Evolutionary conservation across 2,113 vertebrate genomes (phyloP), one percentile per base, ranked within the genome.

Genomic region (Otus sunia): DNA sequence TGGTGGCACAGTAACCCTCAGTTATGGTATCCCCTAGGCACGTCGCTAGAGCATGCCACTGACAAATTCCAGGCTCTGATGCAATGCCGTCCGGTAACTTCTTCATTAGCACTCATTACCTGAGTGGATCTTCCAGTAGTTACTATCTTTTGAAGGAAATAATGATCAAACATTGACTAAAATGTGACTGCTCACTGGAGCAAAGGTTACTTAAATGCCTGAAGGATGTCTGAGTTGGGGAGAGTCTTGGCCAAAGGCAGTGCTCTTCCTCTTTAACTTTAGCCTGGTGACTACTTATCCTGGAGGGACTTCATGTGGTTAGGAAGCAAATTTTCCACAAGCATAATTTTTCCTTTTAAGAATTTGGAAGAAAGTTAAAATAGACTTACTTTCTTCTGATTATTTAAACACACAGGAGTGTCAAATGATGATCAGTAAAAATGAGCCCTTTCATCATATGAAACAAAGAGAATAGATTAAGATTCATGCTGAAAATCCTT

Each of bases 381-480:
- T n/a, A 49, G 50, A 60, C 56, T 67, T 53, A n/a, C 36, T 94
- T 86, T 82, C 16, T 89, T 88, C 77, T 82, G 73, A 23, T 88
- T 83, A 80, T 80, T 94, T 91, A 85, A 95, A 91, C 32, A 85
- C 15, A 56, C 10, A 11, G 66, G 39, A 58, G 45, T 27, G 41
- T 80, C 76, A 94, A 91, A 87, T 4, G 45, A 60, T 47, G 20
- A 87, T 76, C 45, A 62, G 56, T 53, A 41, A 66, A 92, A 96
- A 87, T 9, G 23, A 92, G 45, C 32, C 36, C 27, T 94, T 91
- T 92, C 66, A 93, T 76, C 43, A 2, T 5, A 41, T 10, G 29
- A 95, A 89, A 91, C 64, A 92, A 88, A 77, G 64, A 87, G 30
- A 75, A 62, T 5, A 81, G 45, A 91, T 91, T 92, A 75, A 50